These are phyloP conservation scores for Pyrrhia umbra DNA, from an alignment of 2,888 invertebrate genomes.

Conservation along the genomic window DNA sequence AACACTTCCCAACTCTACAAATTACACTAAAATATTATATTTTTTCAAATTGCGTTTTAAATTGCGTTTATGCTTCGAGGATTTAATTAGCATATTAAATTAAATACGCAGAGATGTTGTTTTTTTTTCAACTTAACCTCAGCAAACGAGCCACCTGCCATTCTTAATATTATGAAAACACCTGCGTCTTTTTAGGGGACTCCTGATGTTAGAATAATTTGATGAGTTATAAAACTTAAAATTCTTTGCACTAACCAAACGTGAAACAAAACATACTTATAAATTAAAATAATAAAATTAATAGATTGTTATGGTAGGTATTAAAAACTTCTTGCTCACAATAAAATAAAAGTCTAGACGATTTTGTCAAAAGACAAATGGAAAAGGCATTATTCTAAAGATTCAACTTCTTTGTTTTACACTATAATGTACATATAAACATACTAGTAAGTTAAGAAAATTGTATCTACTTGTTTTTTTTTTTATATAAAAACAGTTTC, in stretches of 20 bases:
- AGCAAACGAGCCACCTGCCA: slow-evolving; percentile 20
- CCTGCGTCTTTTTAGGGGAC: slow-evolving; percentile 57
- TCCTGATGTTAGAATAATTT: slow-evolving; percentile 11
- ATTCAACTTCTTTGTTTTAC: too few species aligned
- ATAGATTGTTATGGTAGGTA: neutral
- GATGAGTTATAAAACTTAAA: neutral
- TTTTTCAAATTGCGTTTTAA: neutral
- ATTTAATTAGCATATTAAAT: neutral
- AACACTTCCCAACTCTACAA: too few species aligned
- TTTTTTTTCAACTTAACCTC: neutral
- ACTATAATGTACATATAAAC: too few species aligned
- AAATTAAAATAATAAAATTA: neutral
- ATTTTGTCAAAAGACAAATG: neutral
- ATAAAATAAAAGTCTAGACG: neutral
- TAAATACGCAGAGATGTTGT: neutral
- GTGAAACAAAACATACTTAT: too few species aligned
- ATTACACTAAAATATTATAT: too few species aligned
- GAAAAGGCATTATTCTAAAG: neutral
- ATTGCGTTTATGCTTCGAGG: neutral
- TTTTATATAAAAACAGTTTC: neutral
- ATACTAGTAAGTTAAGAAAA: too few species aligned
- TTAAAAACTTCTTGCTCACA: neutral
- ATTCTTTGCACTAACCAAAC: neutral
- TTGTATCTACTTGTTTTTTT: too few species aligned
- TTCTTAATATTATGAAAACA: slow-evolving; percentile 40